Evolutionary conservation across 2,888 invertebrate genomes (phyloP), one percentile per base, ranked within the genome.

Genomic region (Drosophila seclusa): DNA sequence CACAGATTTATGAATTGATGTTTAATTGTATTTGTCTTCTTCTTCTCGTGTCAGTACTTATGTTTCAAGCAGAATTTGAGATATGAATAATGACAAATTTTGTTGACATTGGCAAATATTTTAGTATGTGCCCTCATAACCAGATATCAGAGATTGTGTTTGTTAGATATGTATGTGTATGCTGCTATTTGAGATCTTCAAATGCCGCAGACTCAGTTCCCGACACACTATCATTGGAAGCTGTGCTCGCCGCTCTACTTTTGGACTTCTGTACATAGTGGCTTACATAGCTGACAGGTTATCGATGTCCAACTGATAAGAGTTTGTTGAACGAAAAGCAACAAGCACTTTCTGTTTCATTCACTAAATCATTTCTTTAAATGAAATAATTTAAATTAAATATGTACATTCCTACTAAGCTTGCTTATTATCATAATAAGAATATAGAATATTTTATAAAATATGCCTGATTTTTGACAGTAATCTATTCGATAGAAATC

Each of bases 231-330:
- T 76, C 73, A 82, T 77, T 69, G 88, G 78, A 80, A 53, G 74
- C 82, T 84, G 75, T 63, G 73, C 50, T 45, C 65, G 45, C 55
- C 72, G 87, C 71, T 80, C 83, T 62, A 87, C 75, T 76, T 82
- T 82, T 52, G 52, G 65, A 73, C 58, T 40, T 64, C 63, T 64
- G 62, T 82, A 16, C 45, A 8, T 24, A 64, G 62, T 69, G 75
- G 80, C 62, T 60, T 73, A 48, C 73, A 68, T 68, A 78, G 80
- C 68, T 78, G 66, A 71, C 78, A 83, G 91, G 91, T 92, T 91
- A 91, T 91, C 91, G 70, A 63, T 31, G 48, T 16, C 18, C 60
- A 75, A 73, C 80, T 89, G 91, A 91, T 91, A 91, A 91, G 85
- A 78, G 89, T 86, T 87, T 82, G 80, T 88, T 89, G 84, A 78